A percentile compares a stretch with the other conserved stretches of the same genome.
phyloP scores from a whole-genome alignment of 2,113 vertebrate genomes.

The Sinocyclocheilus anshuiensis region DNA sequence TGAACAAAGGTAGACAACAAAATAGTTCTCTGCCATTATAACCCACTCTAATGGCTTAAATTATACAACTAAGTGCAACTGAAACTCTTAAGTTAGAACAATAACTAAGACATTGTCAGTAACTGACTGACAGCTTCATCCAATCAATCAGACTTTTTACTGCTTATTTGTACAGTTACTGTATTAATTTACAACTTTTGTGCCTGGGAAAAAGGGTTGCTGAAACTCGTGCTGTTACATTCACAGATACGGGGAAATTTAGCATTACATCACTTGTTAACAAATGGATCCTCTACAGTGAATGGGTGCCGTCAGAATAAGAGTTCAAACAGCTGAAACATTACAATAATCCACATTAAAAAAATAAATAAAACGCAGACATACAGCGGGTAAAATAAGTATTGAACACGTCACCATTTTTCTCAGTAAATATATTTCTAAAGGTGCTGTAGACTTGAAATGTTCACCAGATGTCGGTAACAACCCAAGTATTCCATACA shows the following conservation, averaged over 20 bases:
- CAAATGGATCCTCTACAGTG: neutral
- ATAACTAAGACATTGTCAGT: neutral
- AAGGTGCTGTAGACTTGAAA: too few species aligned
- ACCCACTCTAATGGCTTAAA: conserved; percentile 2
- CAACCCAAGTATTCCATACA: too few species aligned
- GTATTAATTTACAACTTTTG: neutral
- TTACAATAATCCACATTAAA: too few species aligned
- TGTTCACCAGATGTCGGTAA: too few species aligned
- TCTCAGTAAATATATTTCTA: too few species aligned
- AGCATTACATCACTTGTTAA: neutral
- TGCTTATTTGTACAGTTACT: neutral
- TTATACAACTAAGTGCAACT: neutral
- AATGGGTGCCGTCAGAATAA: neutral
- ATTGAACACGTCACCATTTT: too few species aligned
- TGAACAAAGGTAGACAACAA: conserved; percentile 33
- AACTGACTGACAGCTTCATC: neutral
- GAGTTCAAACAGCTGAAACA: too few species aligned
- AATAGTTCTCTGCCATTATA: neutral
- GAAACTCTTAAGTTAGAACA: neutral
- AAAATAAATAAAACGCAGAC: too few species aligned
- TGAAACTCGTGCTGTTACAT: neutral
- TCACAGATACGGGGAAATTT: neutral
- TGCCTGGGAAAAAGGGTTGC: neutral
- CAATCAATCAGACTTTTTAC: neutral
- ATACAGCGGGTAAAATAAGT: too few species aligned